Conservation (phyloP, 2,888 invertebrate genomes). For the Dexiosoma caninum region DNA sequence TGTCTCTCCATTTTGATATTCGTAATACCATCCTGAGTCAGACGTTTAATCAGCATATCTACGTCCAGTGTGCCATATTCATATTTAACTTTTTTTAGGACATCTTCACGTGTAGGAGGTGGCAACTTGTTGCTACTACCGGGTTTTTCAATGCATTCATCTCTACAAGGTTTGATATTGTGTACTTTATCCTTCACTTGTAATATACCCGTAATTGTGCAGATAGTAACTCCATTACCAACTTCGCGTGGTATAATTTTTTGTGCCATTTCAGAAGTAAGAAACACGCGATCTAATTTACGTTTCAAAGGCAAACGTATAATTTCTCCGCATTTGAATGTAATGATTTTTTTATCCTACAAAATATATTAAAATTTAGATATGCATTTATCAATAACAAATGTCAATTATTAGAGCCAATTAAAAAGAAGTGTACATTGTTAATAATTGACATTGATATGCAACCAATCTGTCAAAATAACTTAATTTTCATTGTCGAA, state of each 20-base stretch:
- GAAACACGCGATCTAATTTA: constrained; percentile 83
- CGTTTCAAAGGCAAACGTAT: constrained; percentile 86
- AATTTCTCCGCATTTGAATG: constrained; percentile 87
- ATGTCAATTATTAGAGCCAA: too few relatives aligned
- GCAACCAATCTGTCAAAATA: too few relatives aligned
- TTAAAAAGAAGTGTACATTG: too few relatives aligned
- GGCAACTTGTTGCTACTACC: constrained; percentile 66
- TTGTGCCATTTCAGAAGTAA: constrained; percentile 84
- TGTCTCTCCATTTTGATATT: constrained; percentile 88
- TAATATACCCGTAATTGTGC: constrained; percentile 87
- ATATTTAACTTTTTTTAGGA: constrained; percentile 81
- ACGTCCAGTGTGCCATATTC: constrained; percentile 90
- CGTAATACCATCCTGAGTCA: constrained; percentile 88
- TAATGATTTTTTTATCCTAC: constrained; percentile 81
- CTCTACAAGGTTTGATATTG: constrained; percentile 78
- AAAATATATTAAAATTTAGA: too few relatives aligned
- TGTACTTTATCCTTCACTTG: constrained; percentile 89
- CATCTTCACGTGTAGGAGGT: constrained; percentile 78
- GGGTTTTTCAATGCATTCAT: constrained; percentile 65
- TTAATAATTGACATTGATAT: too few relatives aligned
- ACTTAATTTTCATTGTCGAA: too few relatives aligned
- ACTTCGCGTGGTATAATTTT: constrained; percentile 84
- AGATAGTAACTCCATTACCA: constrained; percentile 84
- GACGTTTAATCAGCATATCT: constrained; percentile 86
- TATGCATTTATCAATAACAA: too few relatives aligned